Percentiles rank a stretch among this genome's conserved stretches.
Evolutionary conservation across 2,888 invertebrate genomes (phyloP).

Genomic region (Sarcophaga variegata): DNA sequence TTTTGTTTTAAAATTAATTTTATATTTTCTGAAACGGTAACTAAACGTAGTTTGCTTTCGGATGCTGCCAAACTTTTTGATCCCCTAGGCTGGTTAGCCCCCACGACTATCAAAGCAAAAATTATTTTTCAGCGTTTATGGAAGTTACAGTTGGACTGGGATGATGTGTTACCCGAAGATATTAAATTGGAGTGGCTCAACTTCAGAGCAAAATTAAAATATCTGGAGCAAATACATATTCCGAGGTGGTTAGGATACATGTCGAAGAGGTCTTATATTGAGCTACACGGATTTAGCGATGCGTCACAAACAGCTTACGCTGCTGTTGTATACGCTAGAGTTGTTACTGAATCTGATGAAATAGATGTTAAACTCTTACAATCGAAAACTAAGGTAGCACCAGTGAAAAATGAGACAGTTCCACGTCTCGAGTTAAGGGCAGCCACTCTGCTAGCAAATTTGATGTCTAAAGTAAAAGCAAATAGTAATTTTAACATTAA

Average conservation of each 20-base stretch:
- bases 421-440: slow-evolving; percentile 32
- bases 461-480: slow-evolving; percentile 24
- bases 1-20: slow-evolving; percentile 48
- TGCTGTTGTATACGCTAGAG: slow-evolving; percentile 60
- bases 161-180: slow-evolving; percentile 46
- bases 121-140: slow-evolving; percentile 65
- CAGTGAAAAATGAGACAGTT: slow-evolving; percentile 21
- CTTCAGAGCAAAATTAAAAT: slow-evolving; percentile 31
- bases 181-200: slow-evolving; percentile 45
- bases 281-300: slow-evolving; percentile 63
- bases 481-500: slow-evolving; percentile 26
- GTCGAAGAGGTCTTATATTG: slow-evolving; percentile 1
- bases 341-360: slow-evolving; percentile 16
- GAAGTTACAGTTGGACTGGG: slow-evolving; percentile 57
- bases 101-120: slow-evolving; percentile 64
- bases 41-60: slow-evolving; percentile 54
- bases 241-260: slow-evolving; percentile 42
- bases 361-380: slow-evolving; percentile 18
- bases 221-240: slow-evolving; percentile 48
- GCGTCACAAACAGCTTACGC: slow-evolving; percentile 59
- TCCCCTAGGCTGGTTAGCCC: slow-evolving; percentile 64
- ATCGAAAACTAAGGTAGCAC: slow-evolving; percentile 47
- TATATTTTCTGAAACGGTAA: slow-evolving; percentile 10
- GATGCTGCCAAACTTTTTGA: slow-evolving; percentile 64
- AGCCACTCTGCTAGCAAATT: slow-evolving; percentile 19